These are phyloP conservation scores for Coptodon bakossiorum DNA, from an alignment of 2,113 vertebrate species.

Conservation along the genomic window DNA sequence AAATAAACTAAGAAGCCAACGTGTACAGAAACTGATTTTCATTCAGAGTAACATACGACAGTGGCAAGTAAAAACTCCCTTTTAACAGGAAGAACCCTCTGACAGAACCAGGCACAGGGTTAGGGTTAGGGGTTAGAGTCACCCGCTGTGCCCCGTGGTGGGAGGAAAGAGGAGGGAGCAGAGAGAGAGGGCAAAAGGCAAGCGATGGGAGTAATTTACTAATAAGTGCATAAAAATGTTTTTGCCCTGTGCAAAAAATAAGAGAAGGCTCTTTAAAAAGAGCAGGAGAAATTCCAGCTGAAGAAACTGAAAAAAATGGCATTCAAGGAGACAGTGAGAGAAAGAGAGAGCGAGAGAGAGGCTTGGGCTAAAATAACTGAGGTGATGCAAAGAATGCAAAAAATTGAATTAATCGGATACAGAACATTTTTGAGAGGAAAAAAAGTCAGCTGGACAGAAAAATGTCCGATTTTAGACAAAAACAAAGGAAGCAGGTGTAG, in stretches of 20 bases:
- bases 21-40: not conserved
- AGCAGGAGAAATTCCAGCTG: not conserved
- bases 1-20: not conserved
- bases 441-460: not conserved
- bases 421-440: rapidly evolving
- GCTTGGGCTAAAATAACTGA: not conserved
- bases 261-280: not conserved
- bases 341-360: not conserved
- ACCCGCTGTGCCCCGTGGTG: not conserved
- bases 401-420: not conserved
- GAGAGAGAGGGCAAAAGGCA: not conserved
- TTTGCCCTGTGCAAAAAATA: not conserved
- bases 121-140: not conserved
- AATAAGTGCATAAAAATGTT: not conserved
- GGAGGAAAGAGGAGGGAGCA: not conserved
- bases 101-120: not conserved
- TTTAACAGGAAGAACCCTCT: not conserved
- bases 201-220: not conserved
- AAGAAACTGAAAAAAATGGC: not conserved
- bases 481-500: not conserved
- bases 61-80: not conserved
- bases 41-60: not conserved
- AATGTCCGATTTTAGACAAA: not conserved
- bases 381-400: not conserved
- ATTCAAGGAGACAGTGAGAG: not conserved